Evolutionary conservation across 2,113 vertebrate genomes (phyloP), one percentile per base, ranked within the genome.

Genomic region (Urocynchramus pylzowi): DNA sequence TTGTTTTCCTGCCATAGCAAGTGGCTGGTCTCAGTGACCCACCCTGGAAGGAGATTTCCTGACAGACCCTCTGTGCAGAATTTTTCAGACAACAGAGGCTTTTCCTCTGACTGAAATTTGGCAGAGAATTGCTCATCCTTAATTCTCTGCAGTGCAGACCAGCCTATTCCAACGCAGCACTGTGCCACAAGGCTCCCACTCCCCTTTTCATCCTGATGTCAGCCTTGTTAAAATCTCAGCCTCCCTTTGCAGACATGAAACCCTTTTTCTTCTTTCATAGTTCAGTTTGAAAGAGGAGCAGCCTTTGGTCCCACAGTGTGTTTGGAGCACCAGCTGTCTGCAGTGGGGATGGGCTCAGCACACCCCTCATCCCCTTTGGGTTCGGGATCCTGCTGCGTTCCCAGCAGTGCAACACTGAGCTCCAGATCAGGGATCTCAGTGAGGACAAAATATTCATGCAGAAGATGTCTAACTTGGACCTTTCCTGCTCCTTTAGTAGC

Each of bases 321-420:
- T 57, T 70, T 70, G 78, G 69, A 74, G 57, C 71, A 84, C 7
- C 76, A 83, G 35, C 35, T 84, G 35, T 80, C 54, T 53, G 50
- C 15, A 7, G 23, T 6, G 19, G 31, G 49, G 47, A 27, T 4
- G 30, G 79, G 70, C 42, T 57, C 23, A 41, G 87, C 57, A 30
- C 63, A 16, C 49, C 8, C 23, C 92, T 80, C 75, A 47, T 18
- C 26, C 47, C n/a, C 16, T 53, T 9, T 6, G 35, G 53, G 27
- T 44, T 89, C 0, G 0, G 63, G 90, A 28, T 77, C 65, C 92
- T 65, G 17, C 63, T 28, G 6, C 0, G 0, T 39, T 54, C 80
- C 56, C 26, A 50, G 9, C 3, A 16, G 2, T 2, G 30, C 33
- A 69, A 13, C 16, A 6, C 24, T 63, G 7, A 57, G 33, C 27